Base-by-base conservation (phyloP, 2,113 vertebrate genomes). In the Lutjanus erythropterus region DNA sequence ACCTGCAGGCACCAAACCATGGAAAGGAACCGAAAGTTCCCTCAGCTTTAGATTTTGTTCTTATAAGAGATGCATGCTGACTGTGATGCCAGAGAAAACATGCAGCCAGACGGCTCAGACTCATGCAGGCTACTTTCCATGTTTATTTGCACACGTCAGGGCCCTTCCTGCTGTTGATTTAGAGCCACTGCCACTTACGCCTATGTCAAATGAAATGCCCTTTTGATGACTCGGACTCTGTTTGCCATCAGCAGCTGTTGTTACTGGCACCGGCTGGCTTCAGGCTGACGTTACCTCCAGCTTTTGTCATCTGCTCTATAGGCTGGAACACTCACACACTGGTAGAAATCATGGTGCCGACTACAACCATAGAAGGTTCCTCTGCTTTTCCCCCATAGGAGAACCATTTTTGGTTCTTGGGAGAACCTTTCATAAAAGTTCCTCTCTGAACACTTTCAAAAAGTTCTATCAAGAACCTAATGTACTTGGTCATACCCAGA, bases 211-310 rank as follows among this genome's bases (percentile, higher is more conserved):
- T 87, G 80, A 92, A 94, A 90, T 83, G 87, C 80, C 77, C 89
- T 66, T 78, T 81, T 89, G 91, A 91, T 90, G 88, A 89, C 85
- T 90, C 52, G 49, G 35, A 42, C 83, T 90, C 86, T 94, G 90
- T 94, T 93, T 93, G 92, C 89, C 78, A 75, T 93, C 83, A 86
- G 92, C 93, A 93, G 91, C 92, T 92, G 92, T 77, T 90, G 89
- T 78, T 80, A 41, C 82, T 85, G 81, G 89, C 89, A 69, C 41
- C 12, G 47, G 66, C 23, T 37, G 23, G 73, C 86, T 73, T 9
- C 19, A 58, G 65, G 71, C 85, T 68, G 87, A 83, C 66, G 50
- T 67, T 88, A 81, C 80, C 77, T 80, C 74, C 86, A 86, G 84
- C 84, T 84, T 88, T 89, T 88, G 80, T 89, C 78, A 80, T 83